phyloP scores from a whole-genome alignment of 2,797 vertebrate species.

The Alcedo quadribrachys region DNA sequence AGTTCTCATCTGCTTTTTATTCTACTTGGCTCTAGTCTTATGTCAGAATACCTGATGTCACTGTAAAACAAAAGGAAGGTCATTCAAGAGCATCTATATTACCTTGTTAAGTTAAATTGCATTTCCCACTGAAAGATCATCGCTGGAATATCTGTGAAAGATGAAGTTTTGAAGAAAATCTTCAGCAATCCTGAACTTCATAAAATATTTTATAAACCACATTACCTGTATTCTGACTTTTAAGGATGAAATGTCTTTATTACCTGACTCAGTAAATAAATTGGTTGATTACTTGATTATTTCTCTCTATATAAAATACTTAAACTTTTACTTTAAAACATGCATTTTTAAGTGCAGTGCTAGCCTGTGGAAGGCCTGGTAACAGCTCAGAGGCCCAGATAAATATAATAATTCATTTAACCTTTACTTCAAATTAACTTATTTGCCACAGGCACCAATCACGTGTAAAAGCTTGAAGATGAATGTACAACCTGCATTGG shows the following conservation, averaged over 20 bases:
- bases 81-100: background rate
- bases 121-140: background rate
- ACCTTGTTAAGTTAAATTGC: slow-evolving; percentile 3
- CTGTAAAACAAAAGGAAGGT: slow-evolving; percentile 28
- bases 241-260: background rate
- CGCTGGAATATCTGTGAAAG: background rate
- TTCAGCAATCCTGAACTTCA: background rate
- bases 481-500: background rate
- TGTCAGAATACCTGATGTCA: slow-evolving; percentile 8
- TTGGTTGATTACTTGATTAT: background rate
- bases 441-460: background rate
- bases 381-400: background rate
- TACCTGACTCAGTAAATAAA: background rate
- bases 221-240: background rate
- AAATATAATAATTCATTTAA: slow-evolving; percentile 34
- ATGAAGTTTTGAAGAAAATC: background rate
- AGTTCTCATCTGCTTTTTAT: background rate
- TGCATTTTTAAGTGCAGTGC: background rate
- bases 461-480: background rate
- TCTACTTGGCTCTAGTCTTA: background rate
- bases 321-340: background rate
- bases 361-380: background rate
- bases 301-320: background rate
- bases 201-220: background rate
- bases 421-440: slow-evolving; percentile 12